Evolutionary conservation across 2,888 invertebrate genomes (phyloP).

Genomic region (Uropetala carovei): DNA sequence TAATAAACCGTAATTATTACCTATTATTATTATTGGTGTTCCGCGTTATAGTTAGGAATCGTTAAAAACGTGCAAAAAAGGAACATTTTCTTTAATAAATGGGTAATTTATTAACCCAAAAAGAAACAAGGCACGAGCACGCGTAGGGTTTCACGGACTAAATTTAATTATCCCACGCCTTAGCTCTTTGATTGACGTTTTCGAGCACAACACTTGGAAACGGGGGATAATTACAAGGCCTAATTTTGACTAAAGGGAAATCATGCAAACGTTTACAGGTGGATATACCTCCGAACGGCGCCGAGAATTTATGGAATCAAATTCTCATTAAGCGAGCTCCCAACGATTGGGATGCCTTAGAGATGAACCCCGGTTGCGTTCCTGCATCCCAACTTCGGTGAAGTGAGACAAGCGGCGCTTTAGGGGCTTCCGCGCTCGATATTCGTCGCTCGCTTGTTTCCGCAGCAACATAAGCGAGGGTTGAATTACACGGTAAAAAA

Average conservation of each 20-base stretch:
- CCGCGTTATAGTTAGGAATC: too few species aligned
- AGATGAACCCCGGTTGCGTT: neutral
- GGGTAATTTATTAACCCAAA: too few species aligned
- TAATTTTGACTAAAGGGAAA: neutral
- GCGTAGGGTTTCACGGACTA: neutral
- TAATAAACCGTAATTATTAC: too few species aligned
- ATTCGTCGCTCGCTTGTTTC: neutral
- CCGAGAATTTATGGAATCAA: slow-evolving; percentile 40
- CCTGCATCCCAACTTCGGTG: slow-evolving; percentile 12
- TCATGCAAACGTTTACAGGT: slow-evolving; percentile 18
- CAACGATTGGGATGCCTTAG: slow-evolving; percentile 5
- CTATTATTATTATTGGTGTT: too few species aligned
- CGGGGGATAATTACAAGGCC: neutral
- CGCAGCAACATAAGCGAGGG: neutral
- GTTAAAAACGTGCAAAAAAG: too few species aligned
- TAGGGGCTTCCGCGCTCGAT: neutral
- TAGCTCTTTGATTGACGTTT: neutral
- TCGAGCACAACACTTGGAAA: neutral
- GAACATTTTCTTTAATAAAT: too few species aligned
- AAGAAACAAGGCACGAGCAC: neutral
- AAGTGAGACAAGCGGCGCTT: neutral
- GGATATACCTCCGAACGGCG: neutral
- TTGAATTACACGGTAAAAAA: neutral
- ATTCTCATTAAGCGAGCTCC: slow-evolving; percentile 33
- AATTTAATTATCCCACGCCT: slow-evolving; percentile 5